phyloP scores from a whole-genome alignment of 2,113 vertebrate species.

The Prochilodus magdalenae region DNA sequence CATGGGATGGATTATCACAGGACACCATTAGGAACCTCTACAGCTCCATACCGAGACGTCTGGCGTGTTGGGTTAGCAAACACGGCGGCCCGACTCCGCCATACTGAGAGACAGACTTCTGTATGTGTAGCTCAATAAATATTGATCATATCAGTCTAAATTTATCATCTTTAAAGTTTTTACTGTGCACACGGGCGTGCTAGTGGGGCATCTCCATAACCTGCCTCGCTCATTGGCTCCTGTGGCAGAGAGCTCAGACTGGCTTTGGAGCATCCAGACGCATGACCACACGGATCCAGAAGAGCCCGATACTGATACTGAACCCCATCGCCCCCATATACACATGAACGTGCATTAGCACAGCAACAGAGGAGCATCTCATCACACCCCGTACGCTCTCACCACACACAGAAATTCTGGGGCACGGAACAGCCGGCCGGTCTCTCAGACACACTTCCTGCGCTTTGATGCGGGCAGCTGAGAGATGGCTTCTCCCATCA shows the following conservation, averaged over 20 bases:
- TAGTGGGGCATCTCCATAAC: constrained; percentile 56
- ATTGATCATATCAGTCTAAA: no score
- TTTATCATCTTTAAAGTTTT: no score
- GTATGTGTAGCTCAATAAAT: no score
- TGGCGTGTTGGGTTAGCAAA: no score
- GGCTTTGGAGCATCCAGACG: constrained; percentile 76
- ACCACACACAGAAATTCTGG: constrained; percentile 60
- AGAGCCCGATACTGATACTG: background rate
- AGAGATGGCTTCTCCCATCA: constrained; percentile 78
- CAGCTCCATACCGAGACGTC: no score
- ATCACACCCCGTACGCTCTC: constrained; percentile 35
- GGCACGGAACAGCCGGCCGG: constrained; percentile 70
- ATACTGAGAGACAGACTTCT: no score
- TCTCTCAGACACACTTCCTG: constrained; percentile 82
- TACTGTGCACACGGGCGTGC: background rate
- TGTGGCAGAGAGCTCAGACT: constrained; percentile 69
- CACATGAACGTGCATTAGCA: background rate
- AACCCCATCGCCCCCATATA: background rate
- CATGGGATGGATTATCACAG: no score
- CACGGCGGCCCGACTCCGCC: no score
- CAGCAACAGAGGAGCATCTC: background rate
- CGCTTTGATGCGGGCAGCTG: constrained; percentile 80
- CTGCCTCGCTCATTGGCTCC: constrained; percentile 71
- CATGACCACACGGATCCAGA: constrained; percentile 74
- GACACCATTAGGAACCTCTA: no score